Conservation (phyloP, 2,888 invertebrate species). For the Philhelius pedissequus region DNA sequence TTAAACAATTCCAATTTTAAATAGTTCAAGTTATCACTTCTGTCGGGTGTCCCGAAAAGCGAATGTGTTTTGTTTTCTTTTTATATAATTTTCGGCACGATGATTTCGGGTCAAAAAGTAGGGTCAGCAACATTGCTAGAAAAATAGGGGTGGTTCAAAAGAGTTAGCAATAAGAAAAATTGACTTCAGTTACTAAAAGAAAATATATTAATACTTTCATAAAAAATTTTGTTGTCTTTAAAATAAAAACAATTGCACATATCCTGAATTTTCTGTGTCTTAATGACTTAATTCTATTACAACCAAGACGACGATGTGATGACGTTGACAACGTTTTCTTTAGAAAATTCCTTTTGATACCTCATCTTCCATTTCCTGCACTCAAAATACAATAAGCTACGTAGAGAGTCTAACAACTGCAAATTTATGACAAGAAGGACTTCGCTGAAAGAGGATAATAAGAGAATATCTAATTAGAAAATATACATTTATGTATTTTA, state of each 20-base stretch:
- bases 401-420: slow-evolving; percentile 2
- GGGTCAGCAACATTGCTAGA: too few species aligned
- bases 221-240: too few species aligned
- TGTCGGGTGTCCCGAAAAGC: too few species aligned
- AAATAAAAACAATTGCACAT: not conserved
- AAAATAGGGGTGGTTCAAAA: too few species aligned
- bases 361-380: slow-evolving; percentile 2
- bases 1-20: too few species aligned
- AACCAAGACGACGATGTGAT: not conserved
- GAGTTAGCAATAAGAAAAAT: too few species aligned
- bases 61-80: too few species aligned
- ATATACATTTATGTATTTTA: slow-evolving; percentile 49
- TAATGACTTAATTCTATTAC: not conserved
- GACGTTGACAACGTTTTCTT: not conserved
- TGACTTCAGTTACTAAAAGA: too few species aligned
- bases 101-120: too few species aligned
- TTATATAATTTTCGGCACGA: too few species aligned
- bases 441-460: slow-evolving; percentile 42
- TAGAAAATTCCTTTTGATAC: slow-evolving; percentile 48
- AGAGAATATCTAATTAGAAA: slow-evolving; percentile 66
- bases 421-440: slow-evolving; percentile 42
- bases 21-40: too few species aligned
- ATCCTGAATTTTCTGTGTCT: not conserved
- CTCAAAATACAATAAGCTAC: not conserved
- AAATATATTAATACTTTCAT: too few species aligned